Conservation (phyloP, 2,888 invertebrate genomes). For the Dichetophora obliterata region DNA sequence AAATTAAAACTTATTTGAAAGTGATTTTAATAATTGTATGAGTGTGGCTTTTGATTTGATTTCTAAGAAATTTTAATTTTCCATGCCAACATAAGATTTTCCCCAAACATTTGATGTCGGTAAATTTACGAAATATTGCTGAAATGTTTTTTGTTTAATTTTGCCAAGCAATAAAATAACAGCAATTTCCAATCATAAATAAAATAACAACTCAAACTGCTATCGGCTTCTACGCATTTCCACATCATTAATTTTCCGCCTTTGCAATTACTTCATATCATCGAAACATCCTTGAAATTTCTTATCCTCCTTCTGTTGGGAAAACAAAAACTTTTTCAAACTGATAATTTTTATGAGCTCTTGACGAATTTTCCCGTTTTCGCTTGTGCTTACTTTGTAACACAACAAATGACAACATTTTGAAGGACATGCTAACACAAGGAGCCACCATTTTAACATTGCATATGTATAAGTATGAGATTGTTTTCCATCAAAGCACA, state of each 20-base stretch:
- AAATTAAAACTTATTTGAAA: no score
- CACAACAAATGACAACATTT: not conserved
- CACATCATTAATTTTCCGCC: not conserved
- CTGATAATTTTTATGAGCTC: constrained; percentile 9
- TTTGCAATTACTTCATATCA: not conserved
- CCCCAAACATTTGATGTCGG: no score
- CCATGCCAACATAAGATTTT: no score
- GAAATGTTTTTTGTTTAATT: no score
- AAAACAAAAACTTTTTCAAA: not conserved
- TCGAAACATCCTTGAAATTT: not conserved
- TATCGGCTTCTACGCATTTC: not conserved
- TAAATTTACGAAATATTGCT: no score
- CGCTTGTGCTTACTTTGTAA: not conserved
- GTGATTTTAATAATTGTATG: no score
- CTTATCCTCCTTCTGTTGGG: not conserved
- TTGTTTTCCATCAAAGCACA: not conserved
- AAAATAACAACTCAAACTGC: no score
- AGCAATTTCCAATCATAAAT: no score
- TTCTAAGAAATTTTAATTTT: no score
- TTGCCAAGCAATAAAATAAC: no score
- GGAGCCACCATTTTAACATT: not conserved
- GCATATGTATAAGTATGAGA: not conserved
- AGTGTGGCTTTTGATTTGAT: no score
- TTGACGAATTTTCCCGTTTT: not conserved
- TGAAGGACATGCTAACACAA: not conserved